Conservation (phyloP, 2,113 vertebrate genomes). For the Motacilla tschutschensis region DNA sequence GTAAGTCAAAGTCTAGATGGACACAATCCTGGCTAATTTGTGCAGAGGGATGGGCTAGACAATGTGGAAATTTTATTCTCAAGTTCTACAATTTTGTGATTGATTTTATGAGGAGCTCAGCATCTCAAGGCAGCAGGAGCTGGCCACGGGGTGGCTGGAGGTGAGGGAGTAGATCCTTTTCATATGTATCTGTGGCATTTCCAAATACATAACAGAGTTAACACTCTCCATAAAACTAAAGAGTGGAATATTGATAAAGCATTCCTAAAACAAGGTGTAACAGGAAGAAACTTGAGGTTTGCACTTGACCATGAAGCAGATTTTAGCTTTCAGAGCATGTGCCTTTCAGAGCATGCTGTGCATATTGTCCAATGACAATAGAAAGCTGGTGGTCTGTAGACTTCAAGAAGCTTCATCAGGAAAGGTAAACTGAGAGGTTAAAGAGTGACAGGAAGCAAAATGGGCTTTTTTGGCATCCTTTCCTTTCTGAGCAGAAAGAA, state of each 20-base stretch:
- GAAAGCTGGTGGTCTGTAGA: not conserved
- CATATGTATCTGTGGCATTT: not conserved
- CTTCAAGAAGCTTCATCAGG: not conserved
- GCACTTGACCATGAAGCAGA: not conserved
- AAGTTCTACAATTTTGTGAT: not conserved
- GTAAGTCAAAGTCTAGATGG: not conserved
- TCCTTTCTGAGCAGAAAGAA: not conserved
- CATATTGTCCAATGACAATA: not conserved
- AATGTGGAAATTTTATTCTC: not conserved
- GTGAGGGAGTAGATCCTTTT: not conserved
- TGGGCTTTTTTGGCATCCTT: not conserved
- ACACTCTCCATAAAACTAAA: not conserved
- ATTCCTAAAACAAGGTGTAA: not conserved
- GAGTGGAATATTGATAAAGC: not conserved
- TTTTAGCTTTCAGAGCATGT: not conserved
- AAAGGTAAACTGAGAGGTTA: not conserved
- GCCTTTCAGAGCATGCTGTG: not conserved
- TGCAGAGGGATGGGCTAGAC: not conserved
- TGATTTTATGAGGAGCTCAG: not conserved
- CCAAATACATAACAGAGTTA: not conserved
- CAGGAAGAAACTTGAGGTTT: not conserved
- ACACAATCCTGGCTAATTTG: not conserved
- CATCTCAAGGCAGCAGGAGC: not conserved
- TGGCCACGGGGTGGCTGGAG: not conserved
- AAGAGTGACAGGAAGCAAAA: not conserved